Conservation (phyloP, 2,888 invertebrate genomes). For the Pediacus dermestoides region DNA sequence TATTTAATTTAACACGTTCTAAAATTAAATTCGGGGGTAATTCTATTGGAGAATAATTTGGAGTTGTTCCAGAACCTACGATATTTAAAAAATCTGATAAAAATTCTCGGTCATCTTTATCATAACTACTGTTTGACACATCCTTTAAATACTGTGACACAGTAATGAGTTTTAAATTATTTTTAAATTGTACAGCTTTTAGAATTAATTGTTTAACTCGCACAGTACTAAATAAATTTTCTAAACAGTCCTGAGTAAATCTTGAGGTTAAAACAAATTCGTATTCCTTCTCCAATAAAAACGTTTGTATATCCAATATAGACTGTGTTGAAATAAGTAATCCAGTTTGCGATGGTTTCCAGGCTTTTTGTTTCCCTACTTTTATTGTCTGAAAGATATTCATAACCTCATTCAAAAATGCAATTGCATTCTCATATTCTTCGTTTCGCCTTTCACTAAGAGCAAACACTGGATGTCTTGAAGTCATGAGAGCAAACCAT, state of each 20-base stretch:
- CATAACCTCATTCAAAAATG: slow-evolving; percentile 19
- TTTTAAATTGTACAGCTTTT: slow-evolving; percentile 15
- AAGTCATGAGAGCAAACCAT: slow-evolving; percentile 27
- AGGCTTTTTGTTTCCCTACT: slow-evolving; percentile 14
- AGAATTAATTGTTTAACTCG: slow-evolving; percentile 17
- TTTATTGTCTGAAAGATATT: slow-evolving; percentile 11
- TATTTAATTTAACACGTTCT: too few relatives aligned
- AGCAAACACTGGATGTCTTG: slow-evolving; percentile 19
- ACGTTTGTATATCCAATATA: slow-evolving; percentile 16
- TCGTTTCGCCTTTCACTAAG: slow-evolving; percentile 17
- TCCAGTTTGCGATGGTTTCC: slow-evolving; percentile 22
- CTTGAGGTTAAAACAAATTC: slow-evolving; percentile 6
- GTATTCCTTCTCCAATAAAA: slow-evolving; percentile 19
- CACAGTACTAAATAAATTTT: slow-evolving; percentile 23
- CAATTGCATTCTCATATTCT: slow-evolving; percentile 13
- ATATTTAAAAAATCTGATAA: not conserved
- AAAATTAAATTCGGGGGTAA: too few relatives aligned
- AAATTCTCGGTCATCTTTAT: slow-evolving; percentile 2
- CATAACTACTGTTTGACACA: not conserved
- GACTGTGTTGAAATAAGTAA: slow-evolving; percentile 21
- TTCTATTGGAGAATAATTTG: too few relatives aligned
- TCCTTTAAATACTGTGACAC: slow-evolving; percentile 8
- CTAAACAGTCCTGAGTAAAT: slow-evolving; percentile 22
- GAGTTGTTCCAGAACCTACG: too few relatives aligned
- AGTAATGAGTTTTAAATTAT: slow-evolving; percentile 4